Evolutionary conservation across 2,797 vertebrate species (phyloP).

Genomic region (Acipenser oxyrinchus): DNA sequence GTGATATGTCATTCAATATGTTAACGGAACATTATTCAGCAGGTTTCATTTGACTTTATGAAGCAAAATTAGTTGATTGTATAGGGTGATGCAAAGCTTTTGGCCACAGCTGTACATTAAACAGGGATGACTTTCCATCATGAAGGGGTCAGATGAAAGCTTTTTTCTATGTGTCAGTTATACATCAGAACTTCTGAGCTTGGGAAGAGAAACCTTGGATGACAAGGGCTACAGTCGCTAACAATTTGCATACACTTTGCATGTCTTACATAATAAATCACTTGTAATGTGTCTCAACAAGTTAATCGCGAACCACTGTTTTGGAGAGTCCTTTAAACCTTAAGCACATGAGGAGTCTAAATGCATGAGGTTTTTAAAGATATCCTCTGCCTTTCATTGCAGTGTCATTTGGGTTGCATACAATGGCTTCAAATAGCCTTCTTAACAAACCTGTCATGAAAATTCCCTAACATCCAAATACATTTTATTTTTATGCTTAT

Average conservation of each 20-base stretch:
- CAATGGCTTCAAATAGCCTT: conserved; percentile 11
- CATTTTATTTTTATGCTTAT: too few species aligned
- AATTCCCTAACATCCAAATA: too few species aligned
- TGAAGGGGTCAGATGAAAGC: conserved; percentile 18
- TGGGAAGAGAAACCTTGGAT: conserved; percentile 27
- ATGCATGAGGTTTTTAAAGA: conserved; percentile 24
- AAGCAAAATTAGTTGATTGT: too few species aligned
- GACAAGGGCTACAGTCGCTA: conserved; percentile 24
- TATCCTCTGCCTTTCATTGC: not conserved
- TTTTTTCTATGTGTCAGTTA: conserved; percentile 22
- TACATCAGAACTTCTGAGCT: conserved; percentile 21
- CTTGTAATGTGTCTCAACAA: conserved; percentile 16
- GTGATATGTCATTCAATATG: too few species aligned
- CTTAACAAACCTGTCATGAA: not conserved
- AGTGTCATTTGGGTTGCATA: not conserved
- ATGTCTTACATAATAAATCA: conserved; percentile 32
- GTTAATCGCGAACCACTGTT: conserved; percentile 12
- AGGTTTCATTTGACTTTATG: too few species aligned
- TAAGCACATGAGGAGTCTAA: conserved; percentile 12
- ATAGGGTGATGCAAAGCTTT: too few species aligned
- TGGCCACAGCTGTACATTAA: too few species aligned
- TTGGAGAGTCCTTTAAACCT: too few species aligned
- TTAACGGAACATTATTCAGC: too few species aligned
- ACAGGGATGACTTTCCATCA: conserved; percentile 2
- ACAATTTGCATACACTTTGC: conserved; percentile 42